Conservation (phyloP, 2,888 invertebrate genomes). For the Teinopalpus imperialis region DNA sequence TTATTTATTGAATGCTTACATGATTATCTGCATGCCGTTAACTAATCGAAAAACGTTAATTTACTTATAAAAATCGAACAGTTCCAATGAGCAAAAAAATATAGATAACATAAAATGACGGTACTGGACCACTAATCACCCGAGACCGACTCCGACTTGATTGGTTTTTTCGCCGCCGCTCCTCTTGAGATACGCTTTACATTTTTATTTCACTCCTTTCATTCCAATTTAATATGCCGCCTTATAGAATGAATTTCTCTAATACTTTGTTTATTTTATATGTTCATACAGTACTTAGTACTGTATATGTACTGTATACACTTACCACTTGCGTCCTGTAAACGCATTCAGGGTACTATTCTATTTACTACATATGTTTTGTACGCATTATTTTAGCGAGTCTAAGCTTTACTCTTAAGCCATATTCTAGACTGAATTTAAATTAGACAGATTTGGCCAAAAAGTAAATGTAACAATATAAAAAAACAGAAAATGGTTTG, state of each 20-base stretch:
- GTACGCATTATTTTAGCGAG: too few species aligned
- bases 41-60: constrained; percentile 15
- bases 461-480: constrained; percentile 26
- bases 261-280: too few species aligned
- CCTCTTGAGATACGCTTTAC: constrained; percentile 59
- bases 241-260: constrained; percentile 63
- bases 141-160: constrained; percentile 39
- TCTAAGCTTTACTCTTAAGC: too few species aligned
- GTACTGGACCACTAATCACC: constrained; percentile 34
- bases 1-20: constrained; percentile 13
- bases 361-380: too few species aligned
- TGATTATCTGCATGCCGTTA: constrained; percentile 5
- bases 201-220: constrained; percentile 72
- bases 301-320: too few species aligned
- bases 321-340: too few species aligned
- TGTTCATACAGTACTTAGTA: too few species aligned
- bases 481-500: constrained; percentile 29
- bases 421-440: neutral
- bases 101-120: constrained; percentile 27
- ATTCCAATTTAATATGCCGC: constrained; percentile 72
- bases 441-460: constrained; percentile 7
- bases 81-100: constrained; percentile 26
- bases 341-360: too few species aligned
- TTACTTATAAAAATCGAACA: constrained; percentile 18
- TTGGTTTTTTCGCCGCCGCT: constrained; percentile 51